Evolutionary conservation across 92 coral and sea anemone species (phyloP).

Genomic region (Palythoa heliodiscus): DNA sequence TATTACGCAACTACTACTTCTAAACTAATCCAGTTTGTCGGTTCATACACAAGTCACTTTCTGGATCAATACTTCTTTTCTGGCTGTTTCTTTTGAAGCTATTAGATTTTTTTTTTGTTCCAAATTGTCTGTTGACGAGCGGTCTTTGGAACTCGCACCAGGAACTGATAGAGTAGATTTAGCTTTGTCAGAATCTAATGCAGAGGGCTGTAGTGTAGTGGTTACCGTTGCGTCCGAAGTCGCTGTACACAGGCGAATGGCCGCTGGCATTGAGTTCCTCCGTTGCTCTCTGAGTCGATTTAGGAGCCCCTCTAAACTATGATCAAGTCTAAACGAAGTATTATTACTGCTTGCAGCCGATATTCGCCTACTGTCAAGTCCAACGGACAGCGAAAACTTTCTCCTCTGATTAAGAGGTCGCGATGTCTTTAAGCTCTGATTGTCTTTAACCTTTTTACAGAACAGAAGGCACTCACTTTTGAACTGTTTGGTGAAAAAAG

Average conservation of each 20-base stretch:
- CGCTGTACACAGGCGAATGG: constrained; percentile 34
- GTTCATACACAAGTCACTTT: constrained; percentile 9
- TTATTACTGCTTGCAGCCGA: constrained; percentile 29
- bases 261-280: constrained; percentile 57
- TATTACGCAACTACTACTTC: too few relatives aligned
- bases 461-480: constrained; percentile 83
- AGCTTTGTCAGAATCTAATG: constrained; percentile 12
- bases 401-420: constrained; percentile 16
- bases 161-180: constrained; percentile 6
- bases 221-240: constrained; percentile 6
- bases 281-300: constrained; percentile 35
- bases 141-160: not conserved
- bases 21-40: not conserved
- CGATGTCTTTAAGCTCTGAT: constrained; percentile 19
- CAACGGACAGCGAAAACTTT: constrained; percentile 26
- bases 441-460: constrained; percentile 80
- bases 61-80: not conserved
- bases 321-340: constrained; percentile 7
- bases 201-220: constrained; percentile 24
- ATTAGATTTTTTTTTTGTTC: constrained; percentile 24
- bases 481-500: constrained; percentile 90
- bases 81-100: constrained; percentile 2
- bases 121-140: constrained; percentile 15
- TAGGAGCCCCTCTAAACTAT: constrained; percentile 27
- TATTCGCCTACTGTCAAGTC: constrained; percentile 1